Percentiles rank a stretch among this genome's conserved stretches.
Conservation (phyloP, 2,888 invertebrate genomes). For the Sialis lutaria region DNA sequence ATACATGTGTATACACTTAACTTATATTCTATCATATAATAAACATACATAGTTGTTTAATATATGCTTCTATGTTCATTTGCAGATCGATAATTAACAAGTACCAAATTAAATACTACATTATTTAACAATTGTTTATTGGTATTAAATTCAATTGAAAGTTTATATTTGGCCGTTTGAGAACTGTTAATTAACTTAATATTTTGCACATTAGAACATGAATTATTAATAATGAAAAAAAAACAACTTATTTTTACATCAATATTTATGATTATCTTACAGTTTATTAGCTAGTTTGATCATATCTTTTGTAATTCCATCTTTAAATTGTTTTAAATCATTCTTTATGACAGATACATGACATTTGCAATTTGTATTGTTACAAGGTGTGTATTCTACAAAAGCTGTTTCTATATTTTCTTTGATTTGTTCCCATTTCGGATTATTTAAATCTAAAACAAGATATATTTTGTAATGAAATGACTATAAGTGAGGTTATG, state of each 20-base stretch:
- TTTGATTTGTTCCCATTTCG: conserved; percentile 15
- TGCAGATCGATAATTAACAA: too few species aligned
- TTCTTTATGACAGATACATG: conserved; percentile 40
- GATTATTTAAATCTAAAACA: background rate
- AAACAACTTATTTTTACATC: background rate
- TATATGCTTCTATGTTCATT: too few species aligned
- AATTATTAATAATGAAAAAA: too few species aligned
- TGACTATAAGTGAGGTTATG: background rate
- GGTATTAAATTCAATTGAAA: too few species aligned
- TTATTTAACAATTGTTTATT: too few species aligned
- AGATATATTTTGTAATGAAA: background rate
- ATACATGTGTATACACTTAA: too few species aligned
- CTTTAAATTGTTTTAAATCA: conserved; percentile 51
- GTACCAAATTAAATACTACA: too few species aligned
- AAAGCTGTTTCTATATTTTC: conserved; percentile 31
- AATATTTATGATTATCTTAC: conserved; percentile 14
- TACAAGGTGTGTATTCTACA: conserved; percentile 35
- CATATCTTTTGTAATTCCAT: conserved; percentile 51
- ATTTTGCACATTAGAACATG: too few species aligned
- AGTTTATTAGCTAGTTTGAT: conserved; percentile 36
- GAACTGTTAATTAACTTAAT: too few species aligned
- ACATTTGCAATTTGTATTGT: conserved; percentile 41
- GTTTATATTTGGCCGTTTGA: too few species aligned
- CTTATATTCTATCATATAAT: too few species aligned
- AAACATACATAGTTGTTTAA: too few species aligned